Evolutionary conservation across 1,140 invertebrate species (phyloP).

Genomic region (Armadillidium nasatum): DNA sequence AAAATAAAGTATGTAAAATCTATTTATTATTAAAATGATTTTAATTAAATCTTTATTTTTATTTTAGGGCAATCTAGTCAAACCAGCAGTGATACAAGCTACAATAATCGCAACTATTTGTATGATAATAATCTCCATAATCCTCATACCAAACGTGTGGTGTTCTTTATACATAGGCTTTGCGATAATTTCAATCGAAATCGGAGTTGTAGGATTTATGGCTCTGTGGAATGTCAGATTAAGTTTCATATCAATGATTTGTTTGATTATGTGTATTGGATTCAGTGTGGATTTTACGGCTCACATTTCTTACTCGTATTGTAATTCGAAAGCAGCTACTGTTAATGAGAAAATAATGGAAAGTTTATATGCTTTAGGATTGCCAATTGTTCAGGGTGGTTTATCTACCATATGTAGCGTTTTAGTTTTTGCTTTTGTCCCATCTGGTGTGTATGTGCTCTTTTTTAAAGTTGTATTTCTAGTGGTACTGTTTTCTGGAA

Average conservation of each 20-base stretch:
- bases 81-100: constrained; percentile 86
- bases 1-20: no score
- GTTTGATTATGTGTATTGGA: constrained; percentile 96
- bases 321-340: constrained; percentile 70
- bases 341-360: constrained; percentile 77
- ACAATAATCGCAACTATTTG: constrained; percentile 84
- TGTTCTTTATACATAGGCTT: constrained; percentile 92
- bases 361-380: constrained; percentile 79
- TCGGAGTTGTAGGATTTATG: constrained; percentile 94
- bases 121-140: constrained; percentile 91
- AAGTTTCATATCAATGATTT: constrained; percentile 97
- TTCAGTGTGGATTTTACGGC: constrained; percentile 97
- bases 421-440: constrained; percentile 75
- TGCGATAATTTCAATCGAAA: constrained; percentile 91
- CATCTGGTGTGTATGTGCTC: constrained; percentile 92
- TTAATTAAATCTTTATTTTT: constrained; percentile 37
- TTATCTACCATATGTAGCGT: constrained; percentile 88
- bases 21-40: no score
- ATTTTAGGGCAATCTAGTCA: constrained; percentile 83
- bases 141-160: constrained; percentile 90
- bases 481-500: constrained; percentile 86
- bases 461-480: constrained; percentile 98
- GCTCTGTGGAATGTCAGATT: constrained; percentile 89
- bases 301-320: constrained; percentile 94
- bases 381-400: constrained; percentile 91